These are phyloP conservation scores for Ostrea denselamellosa DNA, from an alignment of 1,140 invertebrate genomes.

Conservation along the genomic window DNA sequence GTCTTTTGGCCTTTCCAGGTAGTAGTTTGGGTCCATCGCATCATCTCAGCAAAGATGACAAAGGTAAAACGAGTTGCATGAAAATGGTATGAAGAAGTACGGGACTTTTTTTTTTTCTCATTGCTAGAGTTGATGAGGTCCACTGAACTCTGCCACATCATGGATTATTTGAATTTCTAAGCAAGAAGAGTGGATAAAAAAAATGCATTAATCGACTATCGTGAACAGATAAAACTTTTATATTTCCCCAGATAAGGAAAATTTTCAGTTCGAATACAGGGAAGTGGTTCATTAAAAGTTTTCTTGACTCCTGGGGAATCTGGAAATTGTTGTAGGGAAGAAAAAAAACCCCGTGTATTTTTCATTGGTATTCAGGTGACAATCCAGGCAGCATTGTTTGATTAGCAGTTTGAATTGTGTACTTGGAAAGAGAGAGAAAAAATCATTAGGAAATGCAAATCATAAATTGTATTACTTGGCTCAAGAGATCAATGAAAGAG, in stretches of 20 bases:
- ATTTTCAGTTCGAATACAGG: neutral
- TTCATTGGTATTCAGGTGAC: constrained; percentile 12
- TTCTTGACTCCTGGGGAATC: neutral
- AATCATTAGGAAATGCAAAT: constrained; percentile 27
- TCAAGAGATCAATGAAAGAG: constrained; percentile 16
- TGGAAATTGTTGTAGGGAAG: neutral
- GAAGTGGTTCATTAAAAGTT: neutral
- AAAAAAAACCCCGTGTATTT: neutral
- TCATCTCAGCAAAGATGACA: constrained; percentile 69
- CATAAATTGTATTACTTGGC: constrained; percentile 27
- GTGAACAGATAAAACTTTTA: neutral
- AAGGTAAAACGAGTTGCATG: constrained; percentile 62
- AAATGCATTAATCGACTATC: neutral
- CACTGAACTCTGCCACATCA: neutral
- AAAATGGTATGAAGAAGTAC: neutral
- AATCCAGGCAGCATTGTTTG: neutral
- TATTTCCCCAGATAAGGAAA: too few species aligned
- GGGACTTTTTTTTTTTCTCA: neutral
- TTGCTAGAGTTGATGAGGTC: neutral
- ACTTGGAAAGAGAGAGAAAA: neutral
- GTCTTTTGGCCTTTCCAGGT: constrained; percentile 75
- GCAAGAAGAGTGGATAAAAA: neutral
- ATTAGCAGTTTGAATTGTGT: neutral
- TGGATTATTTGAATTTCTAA: neutral
- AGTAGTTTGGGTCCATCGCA: constrained; percentile 56